Evolutionary conservation across 2,888 invertebrate species (phyloP).

Genomic region (Rotaria magnacalcarata): DNA sequence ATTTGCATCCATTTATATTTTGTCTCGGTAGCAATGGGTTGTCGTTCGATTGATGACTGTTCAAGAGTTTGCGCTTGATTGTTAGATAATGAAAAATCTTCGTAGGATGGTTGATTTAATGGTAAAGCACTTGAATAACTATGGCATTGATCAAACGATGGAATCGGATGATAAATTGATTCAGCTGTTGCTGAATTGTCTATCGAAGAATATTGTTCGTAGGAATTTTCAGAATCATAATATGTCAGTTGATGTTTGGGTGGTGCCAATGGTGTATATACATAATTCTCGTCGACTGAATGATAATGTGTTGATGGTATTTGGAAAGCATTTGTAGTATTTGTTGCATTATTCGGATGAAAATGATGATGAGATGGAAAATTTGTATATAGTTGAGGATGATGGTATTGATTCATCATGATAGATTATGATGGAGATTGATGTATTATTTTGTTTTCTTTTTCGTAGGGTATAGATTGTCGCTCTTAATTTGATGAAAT

Average conservation of each 20-base stretch:
- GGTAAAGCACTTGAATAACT: not conserved
- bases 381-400: not conserved
- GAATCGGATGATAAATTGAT: not conserved
- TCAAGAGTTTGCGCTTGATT: not conserved
- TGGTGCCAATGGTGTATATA: not conserved
- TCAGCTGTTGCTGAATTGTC: not conserved
- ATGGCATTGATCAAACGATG: not conserved
- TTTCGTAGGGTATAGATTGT: not conserved
- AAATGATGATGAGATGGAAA: not conserved
- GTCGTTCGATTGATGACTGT: not conserved
- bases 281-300: not conserved
- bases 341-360: not conserved
- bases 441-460: not conserved
- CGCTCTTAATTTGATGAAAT: not conserved
- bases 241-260: not conserved
- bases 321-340: not conserved
- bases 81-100: not conserved
- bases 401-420: slow-evolving; percentile 18
- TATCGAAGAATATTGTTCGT: not conserved
- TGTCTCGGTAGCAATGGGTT: slow-evolving; percentile 54
- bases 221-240: not conserved
- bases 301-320: not conserved
- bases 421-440: not conserved
- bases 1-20: slow-evolving; percentile 99
- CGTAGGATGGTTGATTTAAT: too few species aligned